Percentiles rank a stretch among this genome's conserved stretches.
Evolutionary conservation across 2,888 invertebrate genomes (phyloP).

Genomic region (Sipha maydis): DNA sequence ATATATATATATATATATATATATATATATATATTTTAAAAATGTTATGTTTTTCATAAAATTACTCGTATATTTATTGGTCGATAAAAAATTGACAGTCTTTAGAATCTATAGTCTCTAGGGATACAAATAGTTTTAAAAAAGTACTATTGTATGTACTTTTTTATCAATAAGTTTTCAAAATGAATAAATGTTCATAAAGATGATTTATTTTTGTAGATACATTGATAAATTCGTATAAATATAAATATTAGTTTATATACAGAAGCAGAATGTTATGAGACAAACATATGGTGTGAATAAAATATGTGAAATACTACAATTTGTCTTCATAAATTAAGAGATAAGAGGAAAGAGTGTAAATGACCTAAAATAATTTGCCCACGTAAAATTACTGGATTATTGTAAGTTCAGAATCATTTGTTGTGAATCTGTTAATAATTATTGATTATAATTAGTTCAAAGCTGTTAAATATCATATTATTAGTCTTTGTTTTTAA

Average conservation of each 20-base stretch:
- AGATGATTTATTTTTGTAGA: background rate
- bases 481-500: background rate
- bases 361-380: background rate
- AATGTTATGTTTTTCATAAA: too few relatives aligned
- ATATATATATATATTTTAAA: too few relatives aligned
- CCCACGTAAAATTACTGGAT: too few relatives aligned
- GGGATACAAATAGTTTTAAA: background rate
- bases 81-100: too few relatives aligned
- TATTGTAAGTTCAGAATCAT: too few relatives aligned
- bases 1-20: too few relatives aligned
- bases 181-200: background rate
- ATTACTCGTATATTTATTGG: too few relatives aligned
- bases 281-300: too few relatives aligned
- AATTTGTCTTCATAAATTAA: background rate
- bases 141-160: background rate
- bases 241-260: background rate
- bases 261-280: background rate
- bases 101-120: too few relatives aligned
- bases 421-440: too few relatives aligned
- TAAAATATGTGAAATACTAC: background rate
- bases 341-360: background rate
- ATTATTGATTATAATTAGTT: too few relatives aligned
- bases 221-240: background rate
- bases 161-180: background rate
- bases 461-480: too few relatives aligned